phyloP scores from a whole-genome alignment of 2,888 invertebrate species.

The Sabellastarte sp. region DNA sequence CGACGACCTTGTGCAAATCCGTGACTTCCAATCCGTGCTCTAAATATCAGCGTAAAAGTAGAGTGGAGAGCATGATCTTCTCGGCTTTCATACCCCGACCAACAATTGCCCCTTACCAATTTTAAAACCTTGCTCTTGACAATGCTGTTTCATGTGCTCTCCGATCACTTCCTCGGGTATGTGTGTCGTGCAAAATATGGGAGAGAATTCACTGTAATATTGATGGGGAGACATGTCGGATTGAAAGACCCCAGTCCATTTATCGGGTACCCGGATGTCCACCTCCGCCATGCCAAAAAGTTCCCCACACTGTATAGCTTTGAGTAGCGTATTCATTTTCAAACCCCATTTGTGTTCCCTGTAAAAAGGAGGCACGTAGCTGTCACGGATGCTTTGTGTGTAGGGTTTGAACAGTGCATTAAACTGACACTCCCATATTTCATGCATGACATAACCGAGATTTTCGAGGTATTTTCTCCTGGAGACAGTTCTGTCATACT shows the following conservation, averaged over 20 bases:
- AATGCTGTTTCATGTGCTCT: not conserved
- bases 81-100: conserved; percentile 4
- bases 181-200: not conserved
- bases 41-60: not conserved
- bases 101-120: not conserved
- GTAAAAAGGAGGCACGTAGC: not conserved
- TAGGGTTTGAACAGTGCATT: not conserved
- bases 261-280: not conserved
- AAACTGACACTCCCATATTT: not conserved
- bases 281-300: not conserved
- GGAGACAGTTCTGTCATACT: no score
- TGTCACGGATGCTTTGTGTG: not conserved
- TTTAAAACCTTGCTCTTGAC: not conserved
- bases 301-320: not conserved
- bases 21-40: conserved; percentile 2
- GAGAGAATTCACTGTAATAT: conserved; percentile 2
- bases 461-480: not conserved
- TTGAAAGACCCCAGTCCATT: not conserved
- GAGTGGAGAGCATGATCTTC: conserved; percentile 1
- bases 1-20: not conserved
- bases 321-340: not conserved
- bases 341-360: not conserved
- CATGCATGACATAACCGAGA: not conserved
- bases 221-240: not conserved
- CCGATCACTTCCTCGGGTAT: not conserved